Conservation (phyloP, 1,140 invertebrate species). For the Brachystomella parvula region DNA sequence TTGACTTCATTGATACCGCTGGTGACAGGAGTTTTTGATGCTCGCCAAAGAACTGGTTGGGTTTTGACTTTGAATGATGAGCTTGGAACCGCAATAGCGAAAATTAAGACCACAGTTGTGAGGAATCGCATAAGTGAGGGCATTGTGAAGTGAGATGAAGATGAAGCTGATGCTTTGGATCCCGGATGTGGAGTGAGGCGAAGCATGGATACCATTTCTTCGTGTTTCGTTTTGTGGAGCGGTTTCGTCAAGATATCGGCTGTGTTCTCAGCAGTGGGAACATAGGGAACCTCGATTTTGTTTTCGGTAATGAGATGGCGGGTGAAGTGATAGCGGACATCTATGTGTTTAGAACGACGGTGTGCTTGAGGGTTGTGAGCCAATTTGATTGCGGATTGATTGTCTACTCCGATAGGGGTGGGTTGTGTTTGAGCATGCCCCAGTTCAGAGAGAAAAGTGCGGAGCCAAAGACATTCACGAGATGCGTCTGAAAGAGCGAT, state of each 20-base stretch:
- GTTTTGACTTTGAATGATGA: neutral
- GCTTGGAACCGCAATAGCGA: neutral
- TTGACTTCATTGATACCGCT: conserved; percentile 13
- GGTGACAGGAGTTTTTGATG: conserved; percentile 9
- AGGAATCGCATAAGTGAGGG: neutral
- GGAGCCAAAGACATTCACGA: conserved; percentile 40
- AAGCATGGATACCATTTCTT: conserved; percentile 10
- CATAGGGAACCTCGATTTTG: conserved; percentile 36
- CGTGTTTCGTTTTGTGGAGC: conserved; percentile 23
- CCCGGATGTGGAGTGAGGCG: too few relatives aligned
- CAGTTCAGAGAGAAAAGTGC: conserved; percentile 37
- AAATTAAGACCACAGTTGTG: neutral
- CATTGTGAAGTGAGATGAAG: neutral
- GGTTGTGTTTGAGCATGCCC: conserved; percentile 25
- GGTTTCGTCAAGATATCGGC: conserved; percentile 43
- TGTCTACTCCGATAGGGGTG: conserved; percentile 37
- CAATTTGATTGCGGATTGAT: conserved; percentile 40
- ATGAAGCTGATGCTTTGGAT: neutral
- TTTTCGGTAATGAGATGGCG: conserved; percentile 28
- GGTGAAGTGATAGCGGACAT: conserved; percentile 37
- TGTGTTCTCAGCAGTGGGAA: conserved; percentile 39
- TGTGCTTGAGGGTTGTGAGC: conserved; percentile 43
- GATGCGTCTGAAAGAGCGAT: conserved; percentile 34
- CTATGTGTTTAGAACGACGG: conserved; percentile 43
- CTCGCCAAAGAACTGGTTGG: conserved; percentile 18